Base-by-base conservation (phyloP, 2,113 vertebrate genomes). In the Solea senegalensis region DNA sequence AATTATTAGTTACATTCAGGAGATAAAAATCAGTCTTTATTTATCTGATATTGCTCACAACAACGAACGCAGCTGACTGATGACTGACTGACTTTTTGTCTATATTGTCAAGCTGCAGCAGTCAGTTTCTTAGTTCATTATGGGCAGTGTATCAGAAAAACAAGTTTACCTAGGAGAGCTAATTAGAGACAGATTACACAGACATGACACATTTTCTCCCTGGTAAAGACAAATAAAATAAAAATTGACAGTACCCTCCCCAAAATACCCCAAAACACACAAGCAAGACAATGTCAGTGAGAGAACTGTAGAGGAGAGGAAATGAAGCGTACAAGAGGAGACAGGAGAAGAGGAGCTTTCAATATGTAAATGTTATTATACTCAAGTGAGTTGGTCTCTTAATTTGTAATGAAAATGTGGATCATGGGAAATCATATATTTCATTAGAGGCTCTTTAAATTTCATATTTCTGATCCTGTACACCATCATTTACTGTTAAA, bases 351-450 rank as follows among this genome's bases (percentile, higher is more conserved):
- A 55, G 45, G 8, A 54, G 55, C 53, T 68, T 44, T 44, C 48
- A 59, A 82, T 64, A 13, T 15, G 45, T 28, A 51, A 78, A 69
- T 34, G 54, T 69, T 65, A 82, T 85, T 73, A 62, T 72, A 72
- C 80, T 82, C 85, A 85, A 82, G 75, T 82, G 78, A 85, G 14
- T 70, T 52, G 14, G 55, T 77, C 63, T 67, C 15, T 83, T 82
- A 6, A 70, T 82, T 84, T 84, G 58, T 8, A 28, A 46, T 56
- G 74, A 78, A 26, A 46, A 76, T 53, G 70, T 56, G 76, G 27
- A 82, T 87, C 82, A 85, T 57, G 81, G 70, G 87, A 82, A 76
- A 78, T 65, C 85, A 82, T 64, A 83, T 82, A 5, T 66, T 50
- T 76, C 58, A 78, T 87, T 79, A 65, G 59, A 14, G 44, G 53